Evolutionary conservation across 2,888 invertebrate genomes (phyloP).

Genomic region (Ormyrus nitidulus): DNA sequence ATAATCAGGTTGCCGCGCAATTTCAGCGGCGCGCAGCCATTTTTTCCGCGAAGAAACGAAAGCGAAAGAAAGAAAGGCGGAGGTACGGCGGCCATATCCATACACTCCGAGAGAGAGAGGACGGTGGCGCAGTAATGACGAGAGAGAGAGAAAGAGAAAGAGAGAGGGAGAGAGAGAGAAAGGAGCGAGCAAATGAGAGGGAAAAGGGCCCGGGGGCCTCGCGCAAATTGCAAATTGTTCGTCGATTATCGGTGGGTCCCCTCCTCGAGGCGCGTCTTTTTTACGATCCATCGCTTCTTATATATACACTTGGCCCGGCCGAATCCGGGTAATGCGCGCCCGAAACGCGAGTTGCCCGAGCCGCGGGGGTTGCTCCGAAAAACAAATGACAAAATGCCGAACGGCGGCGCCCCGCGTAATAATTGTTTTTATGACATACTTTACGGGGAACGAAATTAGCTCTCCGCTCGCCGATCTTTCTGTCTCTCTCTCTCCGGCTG

Average conservation of each 20-base stretch:
- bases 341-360: conserved; percentile 3
- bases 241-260: conserved; percentile 60
- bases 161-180: conserved; percentile 7
- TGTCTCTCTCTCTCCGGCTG: neutral
- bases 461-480: conserved; percentile 16
- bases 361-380: conserved; percentile 49
- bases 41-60: conserved; percentile 43
- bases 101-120: neutral
- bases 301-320: neutral
- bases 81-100: too few relatives aligned
- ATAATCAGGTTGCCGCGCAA: conserved; percentile 36
- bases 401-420: conserved; percentile 53
- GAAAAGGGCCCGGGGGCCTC: conserved; percentile 54
- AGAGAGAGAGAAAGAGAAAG: conserved; percentile 31
- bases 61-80: neutral
- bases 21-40: conserved; percentile 15
- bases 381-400: conserved; percentile 69
- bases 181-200: conserved; percentile 34
- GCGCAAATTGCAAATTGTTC: conserved; percentile 62
- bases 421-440: conserved; percentile 71
- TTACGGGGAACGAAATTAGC: conserved; percentile 70
- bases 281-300: conserved; percentile 58
- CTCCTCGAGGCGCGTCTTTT: conserved; percentile 35
- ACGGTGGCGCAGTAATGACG: conserved; percentile 33
- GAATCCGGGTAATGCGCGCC: conserved; percentile 3